These are phyloP conservation scores for Uria aalge DNA, from an alignment of 2,113 vertebrate genomes.

Conservation along the genomic window DNA sequence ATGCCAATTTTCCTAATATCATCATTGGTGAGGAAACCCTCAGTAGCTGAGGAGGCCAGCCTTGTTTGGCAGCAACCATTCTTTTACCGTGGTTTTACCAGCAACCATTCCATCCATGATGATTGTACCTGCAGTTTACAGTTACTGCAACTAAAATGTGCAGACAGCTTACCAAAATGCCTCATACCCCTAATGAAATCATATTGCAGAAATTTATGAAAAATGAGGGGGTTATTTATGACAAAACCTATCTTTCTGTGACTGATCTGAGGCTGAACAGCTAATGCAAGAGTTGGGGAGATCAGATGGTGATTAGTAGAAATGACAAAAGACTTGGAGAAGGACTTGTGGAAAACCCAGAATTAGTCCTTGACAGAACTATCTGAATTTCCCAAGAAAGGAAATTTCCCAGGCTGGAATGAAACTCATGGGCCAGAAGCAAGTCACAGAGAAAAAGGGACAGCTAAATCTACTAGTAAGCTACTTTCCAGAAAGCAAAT, in stretches of 20 bases:
- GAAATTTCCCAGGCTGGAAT: neutral
- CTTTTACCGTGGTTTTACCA: neutral
- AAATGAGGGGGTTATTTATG: neutral
- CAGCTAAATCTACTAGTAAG: neutral
- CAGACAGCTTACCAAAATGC: neutral
- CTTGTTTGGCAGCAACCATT: neutral
- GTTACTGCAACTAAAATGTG: neutral
- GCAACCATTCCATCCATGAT: neutral
- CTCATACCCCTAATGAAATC: neutral
- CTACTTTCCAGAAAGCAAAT: neutral
- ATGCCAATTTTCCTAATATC: neutral
- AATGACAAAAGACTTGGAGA: neutral
- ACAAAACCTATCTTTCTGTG: neutral
- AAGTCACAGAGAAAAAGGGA: neutral
- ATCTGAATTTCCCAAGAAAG: neutral
- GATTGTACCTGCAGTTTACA: neutral
- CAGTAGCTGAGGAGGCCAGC: neutral
- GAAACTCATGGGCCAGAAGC: neutral
- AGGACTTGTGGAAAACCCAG: neutral
- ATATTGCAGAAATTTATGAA: neutral
- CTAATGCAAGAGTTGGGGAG: neutral
- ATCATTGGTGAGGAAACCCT: neutral
- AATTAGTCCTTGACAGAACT: neutral
- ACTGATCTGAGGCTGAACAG: neutral
- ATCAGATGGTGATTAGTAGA: neutral